Evolutionary conservation across 2,888 invertebrate genomes (phyloP).

Genomic region (Choreutis nemorana): DNA sequence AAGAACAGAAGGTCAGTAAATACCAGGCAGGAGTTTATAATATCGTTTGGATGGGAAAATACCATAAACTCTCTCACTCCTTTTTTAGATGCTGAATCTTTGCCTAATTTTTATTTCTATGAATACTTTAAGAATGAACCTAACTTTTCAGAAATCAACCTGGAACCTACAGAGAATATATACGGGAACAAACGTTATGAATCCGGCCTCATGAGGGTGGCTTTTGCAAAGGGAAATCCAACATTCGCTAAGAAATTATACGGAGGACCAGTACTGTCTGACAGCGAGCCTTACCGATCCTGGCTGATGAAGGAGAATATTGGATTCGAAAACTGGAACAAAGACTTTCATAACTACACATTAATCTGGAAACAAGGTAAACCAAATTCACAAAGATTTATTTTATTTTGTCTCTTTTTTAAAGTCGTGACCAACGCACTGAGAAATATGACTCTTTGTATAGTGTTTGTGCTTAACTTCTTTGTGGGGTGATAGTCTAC

Average conservation of each 20-base stretch:
- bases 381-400: not conserved
- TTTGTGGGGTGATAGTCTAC: too few relatives aligned
- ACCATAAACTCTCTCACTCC: too few relatives aligned
- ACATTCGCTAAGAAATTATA: conserved; percentile 36
- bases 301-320: conserved; percentile 36
- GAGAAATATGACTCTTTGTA: too few relatives aligned
- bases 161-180: conserved; percentile 70
- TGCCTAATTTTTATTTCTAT: too few relatives aligned
- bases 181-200: conserved; percentile 69
- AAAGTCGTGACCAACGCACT: too few relatives aligned
- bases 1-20: too few relatives aligned
- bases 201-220: conserved; percentile 79
- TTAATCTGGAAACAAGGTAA: conserved; percentile 72
- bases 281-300: conserved; percentile 47
- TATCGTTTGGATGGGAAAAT: too few relatives aligned
- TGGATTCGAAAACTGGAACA: conserved; percentile 59
- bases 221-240: conserved; percentile 73
- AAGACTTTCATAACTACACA: conserved; percentile 73
- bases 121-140: not conserved
- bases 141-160: conserved; percentile 69
- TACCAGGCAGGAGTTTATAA: too few relatives aligned
- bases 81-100: too few relatives aligned
- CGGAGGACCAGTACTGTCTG: conserved; percentile 43
- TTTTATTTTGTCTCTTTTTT: conserved; percentile 1
- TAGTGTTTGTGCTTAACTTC: too few relatives aligned